Evolutionary conservation across 2,113 vertebrate genomes (phyloP).

Genomic region (Calidris pugnax): DNA sequence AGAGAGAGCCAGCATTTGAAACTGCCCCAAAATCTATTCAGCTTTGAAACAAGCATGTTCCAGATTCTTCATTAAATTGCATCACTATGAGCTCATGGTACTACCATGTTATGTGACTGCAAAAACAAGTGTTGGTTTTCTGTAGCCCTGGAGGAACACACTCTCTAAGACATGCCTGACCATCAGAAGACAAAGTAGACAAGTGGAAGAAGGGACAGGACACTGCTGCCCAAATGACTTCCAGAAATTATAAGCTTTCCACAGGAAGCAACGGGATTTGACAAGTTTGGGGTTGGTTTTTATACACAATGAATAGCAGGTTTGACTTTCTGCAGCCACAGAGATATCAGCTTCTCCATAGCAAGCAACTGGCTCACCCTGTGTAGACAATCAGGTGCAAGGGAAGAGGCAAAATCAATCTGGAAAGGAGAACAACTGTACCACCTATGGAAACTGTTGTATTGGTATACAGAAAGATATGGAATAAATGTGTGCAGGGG

Average conservation of each 20-base stretch:
- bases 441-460: neutral
- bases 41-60: neutral
- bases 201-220: fast-evolving
- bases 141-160: neutral
- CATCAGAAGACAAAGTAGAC: neutral
- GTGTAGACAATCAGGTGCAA: neutral
- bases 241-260: neutral
- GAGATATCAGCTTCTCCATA: neutral
- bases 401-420: neutral
- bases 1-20: neutral
- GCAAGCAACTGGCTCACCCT: neutral
- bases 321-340: neutral
- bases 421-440: neutral
- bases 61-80: neutral
- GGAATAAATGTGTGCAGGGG: neutral
- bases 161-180: neutral
- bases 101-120: neutral
- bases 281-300: neutral
- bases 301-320: neutral
- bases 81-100: neutral
- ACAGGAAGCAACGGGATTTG: neutral
- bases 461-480: too few species aligned
- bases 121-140: neutral
- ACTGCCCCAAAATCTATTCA: neutral
- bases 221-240: neutral